These are phyloP conservation scores for Blera fallax DNA, from an alignment of 2,888 invertebrate genomes.

Conservation along the genomic window DNA sequence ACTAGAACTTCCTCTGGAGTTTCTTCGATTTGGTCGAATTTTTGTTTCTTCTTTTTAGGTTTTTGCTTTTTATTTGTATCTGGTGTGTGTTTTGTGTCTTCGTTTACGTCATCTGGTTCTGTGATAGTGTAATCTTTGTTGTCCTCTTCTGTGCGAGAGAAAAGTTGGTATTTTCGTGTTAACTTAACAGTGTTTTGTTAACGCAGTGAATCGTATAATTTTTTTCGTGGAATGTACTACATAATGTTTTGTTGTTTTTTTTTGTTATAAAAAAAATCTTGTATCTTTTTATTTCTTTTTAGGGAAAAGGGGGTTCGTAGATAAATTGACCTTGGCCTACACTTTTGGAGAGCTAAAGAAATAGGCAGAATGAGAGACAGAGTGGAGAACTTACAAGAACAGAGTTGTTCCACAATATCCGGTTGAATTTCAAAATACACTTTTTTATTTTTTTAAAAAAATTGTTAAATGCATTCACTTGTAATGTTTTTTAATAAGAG, in stretches of 20 bases:
- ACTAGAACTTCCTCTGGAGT: slow-evolving; percentile 76
- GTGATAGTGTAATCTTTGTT: slow-evolving; percentile 81
- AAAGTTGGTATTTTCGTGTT: slow-evolving; percentile 74
- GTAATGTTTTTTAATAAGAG: background rate
- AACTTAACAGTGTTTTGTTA: slow-evolving; percentile 52
- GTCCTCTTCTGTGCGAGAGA: slow-evolving; percentile 79
- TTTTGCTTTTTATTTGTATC: slow-evolving; percentile 76
- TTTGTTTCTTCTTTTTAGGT: slow-evolving; percentile 76
- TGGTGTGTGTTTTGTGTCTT: slow-evolving; percentile 79
- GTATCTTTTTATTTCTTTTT: background rate
- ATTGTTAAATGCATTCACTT: slow-evolving; percentile 48
- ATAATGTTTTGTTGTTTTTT: background rate
- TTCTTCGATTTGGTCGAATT: slow-evolving; percentile 78
- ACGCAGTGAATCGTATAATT: slow-evolving; percentile 34
- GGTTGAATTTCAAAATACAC: slow-evolving; percentile 61
- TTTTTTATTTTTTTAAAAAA: slow-evolving; percentile 9
- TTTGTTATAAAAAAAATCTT: background rate
- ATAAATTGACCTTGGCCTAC: slow-evolving; percentile 1
- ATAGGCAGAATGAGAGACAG: background rate
- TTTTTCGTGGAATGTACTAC: slow-evolving; percentile 14
- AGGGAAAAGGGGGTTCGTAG: slow-evolving; percentile 29
- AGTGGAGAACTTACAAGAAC: slow-evolving; percentile 30
- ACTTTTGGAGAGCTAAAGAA: background rate
- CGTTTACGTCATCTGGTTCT: slow-evolving; percentile 81
- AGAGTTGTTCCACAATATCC: background rate